These are phyloP conservation scores for Holotrichia oblita DNA, from an alignment of 1,140 invertebrate genomes.

Conservation along the genomic window DNA sequence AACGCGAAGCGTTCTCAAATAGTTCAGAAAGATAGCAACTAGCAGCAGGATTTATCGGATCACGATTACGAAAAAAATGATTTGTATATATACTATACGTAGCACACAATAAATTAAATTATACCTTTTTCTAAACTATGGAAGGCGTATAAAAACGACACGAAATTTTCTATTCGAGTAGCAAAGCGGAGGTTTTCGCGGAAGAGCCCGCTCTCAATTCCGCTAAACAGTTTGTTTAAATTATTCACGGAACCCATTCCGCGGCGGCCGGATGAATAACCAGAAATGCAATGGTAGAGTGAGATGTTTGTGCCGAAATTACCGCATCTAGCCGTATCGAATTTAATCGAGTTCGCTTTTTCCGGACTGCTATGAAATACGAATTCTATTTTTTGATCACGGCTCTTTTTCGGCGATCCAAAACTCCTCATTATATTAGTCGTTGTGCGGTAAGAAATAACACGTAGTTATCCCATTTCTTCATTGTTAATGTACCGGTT, in stretches of 20 bases:
- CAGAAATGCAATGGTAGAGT: background rate
- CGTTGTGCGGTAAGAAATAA: background rate
- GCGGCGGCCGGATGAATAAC: constrained; percentile 12
- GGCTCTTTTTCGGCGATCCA: background rate
- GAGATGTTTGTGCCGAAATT: constrained; percentile 27
- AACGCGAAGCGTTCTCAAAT: background rate
- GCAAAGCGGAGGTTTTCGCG: background rate
- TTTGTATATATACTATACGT: background rate
- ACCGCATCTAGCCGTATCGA: constrained; percentile 24
- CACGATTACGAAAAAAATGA: background rate
- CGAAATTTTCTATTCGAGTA: background rate
- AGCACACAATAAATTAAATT: constrained; percentile 14
- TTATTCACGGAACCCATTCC: constrained; percentile 20
- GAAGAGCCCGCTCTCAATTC: background rate
- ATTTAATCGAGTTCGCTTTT: constrained; percentile 29
- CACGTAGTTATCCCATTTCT: background rate
- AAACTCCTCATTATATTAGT: constrained; percentile 19
- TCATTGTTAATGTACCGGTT: constrained; percentile 2
- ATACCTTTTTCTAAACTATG: background rate
- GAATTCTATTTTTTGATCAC: constrained; percentile 8
- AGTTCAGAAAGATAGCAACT: background rate
- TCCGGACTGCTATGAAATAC: constrained; percentile 22
- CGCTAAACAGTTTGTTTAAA: constrained; percentile 32
- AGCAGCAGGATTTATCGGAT: background rate
- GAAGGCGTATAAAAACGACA: background rate